These are phyloP conservation scores for Hydropsyche tenuis DNA, from an alignment of 1,140 invertebrate species.

Conservation along the genomic window DNA sequence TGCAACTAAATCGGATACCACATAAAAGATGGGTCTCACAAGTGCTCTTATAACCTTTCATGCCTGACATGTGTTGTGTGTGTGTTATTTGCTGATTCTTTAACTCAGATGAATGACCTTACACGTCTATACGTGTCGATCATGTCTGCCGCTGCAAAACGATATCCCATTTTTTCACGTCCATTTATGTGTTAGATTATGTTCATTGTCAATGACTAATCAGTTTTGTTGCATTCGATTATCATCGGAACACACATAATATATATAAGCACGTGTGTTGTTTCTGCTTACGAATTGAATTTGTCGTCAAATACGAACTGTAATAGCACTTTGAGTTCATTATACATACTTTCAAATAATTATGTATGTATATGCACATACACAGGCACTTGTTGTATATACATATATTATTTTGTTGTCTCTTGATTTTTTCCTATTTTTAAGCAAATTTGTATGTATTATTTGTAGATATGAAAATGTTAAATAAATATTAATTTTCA, in stretches of 20 bases:
- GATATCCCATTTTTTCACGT: too few species aligned
- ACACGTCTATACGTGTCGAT: too few species aligned
- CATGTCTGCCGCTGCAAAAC: too few species aligned
- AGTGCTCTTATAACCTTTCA: constrained; percentile 26
- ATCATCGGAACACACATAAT: neutral
- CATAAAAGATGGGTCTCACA: neutral
- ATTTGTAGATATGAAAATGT: constrained; percentile 27
- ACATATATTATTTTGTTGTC: neutral
- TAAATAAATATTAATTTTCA: constrained; percentile 31
- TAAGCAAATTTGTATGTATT: constrained; percentile 27
- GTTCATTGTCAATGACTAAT: too few species aligned
- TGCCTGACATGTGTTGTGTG: constrained; percentile 18
- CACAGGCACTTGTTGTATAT: constrained; percentile 18
- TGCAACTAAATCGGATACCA: too few species aligned
- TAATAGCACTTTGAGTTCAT: too few species aligned
- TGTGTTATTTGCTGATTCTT: neutral
- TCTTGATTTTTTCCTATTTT: constrained; percentile 3
- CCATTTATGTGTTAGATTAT: too few species aligned
- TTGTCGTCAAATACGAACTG: too few species aligned
- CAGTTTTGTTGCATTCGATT: neutral
- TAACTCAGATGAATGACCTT: too few species aligned
- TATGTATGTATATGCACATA: constrained; percentile 20
- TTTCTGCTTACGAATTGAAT: neutral
- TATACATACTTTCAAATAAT: too few species aligned
- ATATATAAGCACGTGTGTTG: neutral